A percentile compares a stretch with the other conserved stretches of the same genome.
These are phyloP conservation scores for Ramphastos sulfuratus DNA, from an alignment of 2,113 vertebrate species.

Conservation along the genomic window DNA sequence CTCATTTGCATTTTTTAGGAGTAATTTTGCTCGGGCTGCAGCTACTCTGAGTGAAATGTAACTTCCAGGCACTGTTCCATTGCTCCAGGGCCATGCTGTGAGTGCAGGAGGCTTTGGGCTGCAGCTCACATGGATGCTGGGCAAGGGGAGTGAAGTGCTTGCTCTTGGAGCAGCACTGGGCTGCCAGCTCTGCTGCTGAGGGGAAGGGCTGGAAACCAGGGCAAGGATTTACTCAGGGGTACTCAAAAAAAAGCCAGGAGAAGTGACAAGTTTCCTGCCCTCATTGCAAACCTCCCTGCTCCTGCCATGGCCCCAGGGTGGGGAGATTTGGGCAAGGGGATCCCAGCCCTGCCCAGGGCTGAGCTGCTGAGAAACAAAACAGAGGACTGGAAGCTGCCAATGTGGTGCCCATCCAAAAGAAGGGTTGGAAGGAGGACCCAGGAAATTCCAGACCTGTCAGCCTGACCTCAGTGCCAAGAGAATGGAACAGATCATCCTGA, in stretches of 20 bases:
- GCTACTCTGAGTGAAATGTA: neutral
- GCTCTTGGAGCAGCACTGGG: neutral
- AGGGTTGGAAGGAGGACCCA: too few species aligned
- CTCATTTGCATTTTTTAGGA: slow-evolving; percentile 39
- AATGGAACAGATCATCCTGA: too few species aligned
- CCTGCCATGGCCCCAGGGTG: neutral
- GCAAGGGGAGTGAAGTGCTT: neutral
- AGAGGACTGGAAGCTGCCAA: neutral
- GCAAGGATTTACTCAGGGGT: neutral
- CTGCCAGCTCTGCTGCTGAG: neutral
- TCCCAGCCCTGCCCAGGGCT: neutral
- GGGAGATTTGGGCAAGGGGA: neutral
- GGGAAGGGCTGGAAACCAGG: neutral
- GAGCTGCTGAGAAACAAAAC: neutral
- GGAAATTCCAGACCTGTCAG: too few species aligned
- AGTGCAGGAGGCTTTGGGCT: neutral
- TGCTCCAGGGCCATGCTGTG: neutral
- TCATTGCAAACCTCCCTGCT: neutral
- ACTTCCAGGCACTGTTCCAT: neutral
- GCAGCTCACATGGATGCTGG: neutral
- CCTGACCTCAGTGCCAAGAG: too few species aligned
- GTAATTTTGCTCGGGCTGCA: slow-evolving; percentile 4
- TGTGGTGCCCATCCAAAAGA: too few species aligned
- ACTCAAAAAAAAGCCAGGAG: neutral
- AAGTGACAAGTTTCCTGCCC: neutral